Evolutionary conservation across 2,888 invertebrate species (phyloP).

Genomic region (Protodeltote pygarga): DNA sequence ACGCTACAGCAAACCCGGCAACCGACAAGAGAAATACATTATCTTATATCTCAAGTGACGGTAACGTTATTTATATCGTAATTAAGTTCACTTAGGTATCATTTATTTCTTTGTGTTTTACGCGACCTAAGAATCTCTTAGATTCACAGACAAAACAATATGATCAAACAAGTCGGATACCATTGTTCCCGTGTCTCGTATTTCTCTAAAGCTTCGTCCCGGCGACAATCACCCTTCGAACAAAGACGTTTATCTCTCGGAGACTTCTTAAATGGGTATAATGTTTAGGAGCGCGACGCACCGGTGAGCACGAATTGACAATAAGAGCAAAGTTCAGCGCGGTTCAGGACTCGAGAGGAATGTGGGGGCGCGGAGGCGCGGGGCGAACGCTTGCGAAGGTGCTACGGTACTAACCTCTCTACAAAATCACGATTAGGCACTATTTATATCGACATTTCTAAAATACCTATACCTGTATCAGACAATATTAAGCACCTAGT

Average conservation of each 20-base stretch:
- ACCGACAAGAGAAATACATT: slow-evolving; percentile 24
- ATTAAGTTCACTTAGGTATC: slow-evolving; percentile 36
- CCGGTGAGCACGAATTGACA: slow-evolving; percentile 83
- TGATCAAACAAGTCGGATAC: slow-evolving; percentile 46
- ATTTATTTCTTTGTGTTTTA: slow-evolving; percentile 44
- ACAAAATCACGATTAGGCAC: slow-evolving; percentile 81
- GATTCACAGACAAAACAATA: slow-evolving; percentile 44
- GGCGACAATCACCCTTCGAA: slow-evolving; percentile 62
- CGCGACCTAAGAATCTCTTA: slow-evolving; percentile 33
- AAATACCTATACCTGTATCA: slow-evolving; percentile 64
- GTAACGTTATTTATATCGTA: slow-evolving; percentile 47
- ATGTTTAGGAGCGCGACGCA: slow-evolving; percentile 75
- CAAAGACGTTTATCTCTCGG: slow-evolving; percentile 66
- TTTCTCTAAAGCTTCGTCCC: slow-evolving; percentile 55
- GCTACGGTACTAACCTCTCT: slow-evolving; percentile 72
- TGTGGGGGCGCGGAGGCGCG: slow-evolving; percentile 76
- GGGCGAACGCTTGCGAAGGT: slow-evolving; percentile 68
- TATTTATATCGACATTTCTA: slow-evolving; percentile 78
- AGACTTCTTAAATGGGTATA: slow-evolving; percentile 71
- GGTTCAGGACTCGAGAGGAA: slow-evolving; percentile 84
- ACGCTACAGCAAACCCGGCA: slow-evolving; percentile 15
- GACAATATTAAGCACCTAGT: slow-evolving; percentile 57
- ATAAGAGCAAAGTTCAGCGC: slow-evolving; percentile 86
- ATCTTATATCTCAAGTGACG: slow-evolving; percentile 39
- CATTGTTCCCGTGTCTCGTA: slow-evolving; percentile 52